Conservation (phyloP, 2,888 invertebrate species). For the Aethes cnicana region DNA sequence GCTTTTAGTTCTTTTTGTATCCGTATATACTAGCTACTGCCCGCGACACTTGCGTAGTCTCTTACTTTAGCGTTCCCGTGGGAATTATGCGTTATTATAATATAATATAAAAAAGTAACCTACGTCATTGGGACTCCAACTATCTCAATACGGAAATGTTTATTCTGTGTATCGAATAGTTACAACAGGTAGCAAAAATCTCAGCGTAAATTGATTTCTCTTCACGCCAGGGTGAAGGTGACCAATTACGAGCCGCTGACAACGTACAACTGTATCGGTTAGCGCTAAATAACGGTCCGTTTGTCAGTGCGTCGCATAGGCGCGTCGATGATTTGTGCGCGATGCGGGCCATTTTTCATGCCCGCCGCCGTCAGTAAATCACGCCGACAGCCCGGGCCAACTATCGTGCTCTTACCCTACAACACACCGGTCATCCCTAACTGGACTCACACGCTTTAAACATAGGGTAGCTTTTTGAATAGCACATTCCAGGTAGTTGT, state of each 20-base stretch:
- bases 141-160: too few relatives aligned
- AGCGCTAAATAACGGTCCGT: constrained; percentile 41
- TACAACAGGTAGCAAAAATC: not conserved
- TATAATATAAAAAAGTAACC: too few relatives aligned
- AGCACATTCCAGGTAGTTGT: constrained; percentile 32
- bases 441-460: constrained; percentile 26
- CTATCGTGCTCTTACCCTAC: constrained; percentile 39
- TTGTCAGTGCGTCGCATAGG: constrained; percentile 44
- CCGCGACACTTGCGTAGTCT: too few relatives aligned
- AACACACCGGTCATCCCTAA: constrained; percentile 23
- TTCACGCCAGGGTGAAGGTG: constrained; percentile 1
- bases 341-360: constrained; percentile 49
- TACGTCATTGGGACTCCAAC: too few relatives aligned
- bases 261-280: constrained; percentile 34
- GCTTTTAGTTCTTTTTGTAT: too few relatives aligned
- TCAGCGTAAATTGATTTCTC: constrained; percentile 1
- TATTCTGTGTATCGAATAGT: not conserved
- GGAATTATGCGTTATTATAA: too few relatives aligned
- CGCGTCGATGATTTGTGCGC: constrained; percentile 51
- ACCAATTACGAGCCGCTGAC: constrained; percentile 25
- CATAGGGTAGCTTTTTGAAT: constrained; percentile 22
- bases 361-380: constrained; percentile 47
- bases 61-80: too few relatives aligned
- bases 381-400: constrained; percentile 45
- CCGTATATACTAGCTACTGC: too few relatives aligned